Evolutionary conservation across 2,113 vertebrate species (phyloP).

Genomic region (Solea senegalensis): DNA sequence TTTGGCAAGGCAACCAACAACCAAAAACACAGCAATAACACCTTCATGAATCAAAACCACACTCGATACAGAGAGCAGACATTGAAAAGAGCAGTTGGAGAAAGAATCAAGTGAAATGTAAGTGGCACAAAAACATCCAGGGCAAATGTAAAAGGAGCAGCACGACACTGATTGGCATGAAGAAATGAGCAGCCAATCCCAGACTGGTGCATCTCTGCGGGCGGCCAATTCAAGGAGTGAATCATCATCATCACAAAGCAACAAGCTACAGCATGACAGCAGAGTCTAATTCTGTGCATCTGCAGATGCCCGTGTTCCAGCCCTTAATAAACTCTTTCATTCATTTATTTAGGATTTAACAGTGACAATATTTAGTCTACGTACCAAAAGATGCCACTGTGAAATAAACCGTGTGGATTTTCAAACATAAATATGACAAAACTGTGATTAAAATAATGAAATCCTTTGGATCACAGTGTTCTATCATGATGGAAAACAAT

Average conservation of each 20-base stretch:
- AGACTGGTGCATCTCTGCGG: slow-evolving; percentile 21
- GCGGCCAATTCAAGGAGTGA: slow-evolving; percentile 26
- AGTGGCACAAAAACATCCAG: neutral
- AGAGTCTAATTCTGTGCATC: slow-evolving; percentile 11
- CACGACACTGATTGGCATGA: slow-evolving; percentile 51
- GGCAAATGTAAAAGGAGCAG: slow-evolving; percentile 25
- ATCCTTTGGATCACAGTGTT: neutral
- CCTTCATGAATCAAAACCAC: neutral
- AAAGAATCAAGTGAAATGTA: slow-evolving; percentile 3
- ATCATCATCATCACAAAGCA: slow-evolving; percentile 41
- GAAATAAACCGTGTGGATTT: neutral
- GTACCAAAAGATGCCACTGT: neutral
- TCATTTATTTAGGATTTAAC: neutral
- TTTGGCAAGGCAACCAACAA: too few relatives aligned
- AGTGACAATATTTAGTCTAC: neutral
- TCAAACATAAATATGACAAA: neutral
- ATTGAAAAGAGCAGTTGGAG: neutral
- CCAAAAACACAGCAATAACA: too few relatives aligned
- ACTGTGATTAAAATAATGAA: neutral
- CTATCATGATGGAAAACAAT: neutral
- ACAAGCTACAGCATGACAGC: slow-evolving; percentile 24
- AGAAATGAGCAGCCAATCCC: slow-evolving; percentile 44
- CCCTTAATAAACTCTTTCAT: neutral
- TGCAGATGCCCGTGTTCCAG: slow-evolving; percentile 1
- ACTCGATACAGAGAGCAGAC: neutral